Evolutionary conservation across 2,888 invertebrate genomes (phyloP), one percentile per base, ranked within the genome.

Genomic region (Lordiphosa andalusiaca): DNA sequence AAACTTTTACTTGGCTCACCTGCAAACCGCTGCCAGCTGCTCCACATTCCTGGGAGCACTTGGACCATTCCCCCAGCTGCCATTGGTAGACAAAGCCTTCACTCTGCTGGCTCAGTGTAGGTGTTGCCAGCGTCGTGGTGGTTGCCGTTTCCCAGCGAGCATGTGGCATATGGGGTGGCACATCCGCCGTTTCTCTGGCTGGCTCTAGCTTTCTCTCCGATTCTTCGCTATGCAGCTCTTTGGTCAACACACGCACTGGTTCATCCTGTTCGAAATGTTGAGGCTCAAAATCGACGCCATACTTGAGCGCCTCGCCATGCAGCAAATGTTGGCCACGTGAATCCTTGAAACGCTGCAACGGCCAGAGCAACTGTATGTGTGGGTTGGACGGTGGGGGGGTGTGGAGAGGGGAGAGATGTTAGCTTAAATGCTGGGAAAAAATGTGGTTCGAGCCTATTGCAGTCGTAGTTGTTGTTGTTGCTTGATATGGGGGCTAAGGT

Each of bases 41-140:
- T 0, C 95, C 95, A 82, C 97, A 98, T 0, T 93, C 93, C 69
- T 94, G 94, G 1, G 95, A 95, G 87, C 98, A 98, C 10, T 93
- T 91, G 0, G 96, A 94, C 98, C 98, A 98, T 7, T 94, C 93
- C 0, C 94, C 94, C 9, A 94, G 92, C 85, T 92, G 91, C 96
- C 96, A 97, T 70, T 93, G 93, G 87, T 95, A 96, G 75, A 93
- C 90, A 69, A 93, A 83, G 78, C 91, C 90, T 66, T 88, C 88
- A 44, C 25, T 90, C 9, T 53, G 51, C 6, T 52, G 7, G 5
- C 42, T 36, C 21, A 16, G 46, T 12, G 66, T 51, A 57, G 62
- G 44, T 41, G 52, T 48, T 21, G 63, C 38, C 19, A 52, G 37
- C 40, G 60, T 47, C 58, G 69, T 49, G 40, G 74, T 55, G 30